Evolutionary conservation across 2,888 invertebrate genomes (phyloP).

Genomic region (Nezara viridula): DNA sequence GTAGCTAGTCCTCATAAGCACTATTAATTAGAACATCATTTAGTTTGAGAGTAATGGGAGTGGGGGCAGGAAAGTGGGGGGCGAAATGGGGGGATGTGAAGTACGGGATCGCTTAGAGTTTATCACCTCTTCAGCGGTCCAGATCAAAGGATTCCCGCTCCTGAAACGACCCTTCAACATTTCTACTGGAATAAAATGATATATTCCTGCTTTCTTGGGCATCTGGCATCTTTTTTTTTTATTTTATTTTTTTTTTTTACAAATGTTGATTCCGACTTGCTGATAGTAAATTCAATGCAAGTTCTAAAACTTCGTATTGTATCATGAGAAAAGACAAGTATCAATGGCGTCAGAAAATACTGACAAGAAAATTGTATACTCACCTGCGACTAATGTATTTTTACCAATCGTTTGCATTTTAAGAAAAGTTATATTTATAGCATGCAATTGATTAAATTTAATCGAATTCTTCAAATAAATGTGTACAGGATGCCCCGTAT

Average conservation of each 20-base stretch:
- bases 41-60: not conserved
- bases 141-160: constrained; percentile 12
- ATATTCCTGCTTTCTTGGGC: constrained; percentile 6
- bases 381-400: too few relatives aligned
- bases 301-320: too few relatives aligned
- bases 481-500: too few relatives aligned
- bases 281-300: not conserved
- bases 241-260: not conserved
- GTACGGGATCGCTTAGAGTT: not conserved
- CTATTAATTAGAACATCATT: constrained; percentile 26
- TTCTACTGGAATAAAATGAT: constrained; percentile 38
- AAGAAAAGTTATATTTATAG: too few relatives aligned
- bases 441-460: too few relatives aligned
- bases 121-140: not conserved
- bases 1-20: not conserved
- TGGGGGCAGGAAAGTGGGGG: not conserved
- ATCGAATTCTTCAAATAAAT: too few relatives aligned
- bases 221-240: not conserved
- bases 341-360: too few relatives aligned
- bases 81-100: not conserved
- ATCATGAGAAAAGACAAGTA: too few relatives aligned
- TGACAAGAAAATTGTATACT: too few relatives aligned
- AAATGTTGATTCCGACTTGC: not conserved
- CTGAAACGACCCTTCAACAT: not conserved
- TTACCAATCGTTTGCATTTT: too few relatives aligned